Conservation (phyloP, 1,140 invertebrate genomes). For the Pantala flavescens region DNA sequence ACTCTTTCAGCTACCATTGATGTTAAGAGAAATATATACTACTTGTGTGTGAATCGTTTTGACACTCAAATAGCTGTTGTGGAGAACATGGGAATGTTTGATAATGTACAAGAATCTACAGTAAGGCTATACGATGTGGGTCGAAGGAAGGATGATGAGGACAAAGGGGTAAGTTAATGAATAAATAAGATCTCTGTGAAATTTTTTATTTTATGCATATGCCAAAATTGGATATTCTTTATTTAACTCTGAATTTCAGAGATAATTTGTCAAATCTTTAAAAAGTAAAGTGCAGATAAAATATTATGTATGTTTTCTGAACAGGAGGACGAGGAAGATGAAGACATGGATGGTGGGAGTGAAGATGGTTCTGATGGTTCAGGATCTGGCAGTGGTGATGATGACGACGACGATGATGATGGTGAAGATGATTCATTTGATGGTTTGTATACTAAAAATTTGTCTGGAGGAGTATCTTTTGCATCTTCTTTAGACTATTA, state of each 20-base stretch:
- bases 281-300: too few relatives aligned
- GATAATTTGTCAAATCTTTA: too few relatives aligned
- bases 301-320: too few relatives aligned
- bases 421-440: not conserved
- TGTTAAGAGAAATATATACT: slow-evolving; percentile 70
- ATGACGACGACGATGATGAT: not conserved
- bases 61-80: slow-evolving; percentile 73
- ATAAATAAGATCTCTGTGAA: too few relatives aligned
- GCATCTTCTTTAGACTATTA: too few relatives aligned
- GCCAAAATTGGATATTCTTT: too few relatives aligned
- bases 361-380: not conserved
- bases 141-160: slow-evolving; percentile 56
- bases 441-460: not conserved
- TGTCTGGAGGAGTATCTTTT: too few relatives aligned
- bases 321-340: not conserved
- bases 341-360: not conserved
- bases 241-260: too few relatives aligned
- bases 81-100: slow-evolving; percentile 66
- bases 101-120: slow-evolving; percentile 68
- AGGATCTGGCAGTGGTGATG: not conserved
- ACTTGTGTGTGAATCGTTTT: slow-evolving; percentile 58
- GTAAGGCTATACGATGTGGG: slow-evolving; percentile 76
- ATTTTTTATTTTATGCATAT: too few relatives aligned
- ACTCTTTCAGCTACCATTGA: slow-evolving; percentile 65
- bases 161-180: slow-evolving; percentile 38